These are phyloP conservation scores for Sminthurinus aureus DNA, from an alignment of 2,888 invertebrate species.

Conservation along the genomic window DNA sequence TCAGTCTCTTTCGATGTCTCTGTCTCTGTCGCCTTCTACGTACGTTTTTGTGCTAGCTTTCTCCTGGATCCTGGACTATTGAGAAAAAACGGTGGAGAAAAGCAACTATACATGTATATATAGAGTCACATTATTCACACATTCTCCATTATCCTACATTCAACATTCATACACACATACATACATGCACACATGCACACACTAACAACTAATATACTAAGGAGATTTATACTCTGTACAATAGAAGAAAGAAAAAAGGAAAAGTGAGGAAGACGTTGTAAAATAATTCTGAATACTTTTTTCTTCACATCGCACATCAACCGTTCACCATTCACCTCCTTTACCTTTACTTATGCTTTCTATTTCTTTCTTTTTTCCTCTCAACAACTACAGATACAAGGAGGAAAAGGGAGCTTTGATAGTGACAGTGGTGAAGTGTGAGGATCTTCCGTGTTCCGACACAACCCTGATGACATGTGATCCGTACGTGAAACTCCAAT, in stretches of 20 bases:
- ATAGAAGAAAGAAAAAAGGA: not conserved
- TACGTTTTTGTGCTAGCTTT: not conserved
- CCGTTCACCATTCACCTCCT: too few species aligned
- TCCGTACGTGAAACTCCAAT: constrained; percentile 97
- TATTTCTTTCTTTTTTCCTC: too few species aligned
- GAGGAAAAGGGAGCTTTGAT: constrained; percentile 88
- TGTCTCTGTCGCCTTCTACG: not conserved
- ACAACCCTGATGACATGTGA: constrained; percentile 83
- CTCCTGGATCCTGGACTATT: not conserved
- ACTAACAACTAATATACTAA: too few species aligned
- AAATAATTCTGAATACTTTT: not conserved
- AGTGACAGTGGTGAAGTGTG: constrained; percentile 90
- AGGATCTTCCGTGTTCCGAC: constrained; percentile 85
- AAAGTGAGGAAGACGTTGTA: not conserved
- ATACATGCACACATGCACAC: too few species aligned
- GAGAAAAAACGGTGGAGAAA: not conserved
- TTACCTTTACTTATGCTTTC: not conserved
- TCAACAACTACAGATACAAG: constrained; percentile 74
- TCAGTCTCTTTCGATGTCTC: not conserved
- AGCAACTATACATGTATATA: not conserved
- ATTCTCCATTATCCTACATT: too few species aligned
- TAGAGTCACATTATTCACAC: too few species aligned
- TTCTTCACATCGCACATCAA: too few species aligned
- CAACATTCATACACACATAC: too few species aligned
- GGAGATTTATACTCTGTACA: too few species aligned